Evolutionary conservation across 1,140 invertebrate genomes (phyloP), one percentile per base, ranked within the genome.

Genomic region (Tigriopus japonicus): DNA sequence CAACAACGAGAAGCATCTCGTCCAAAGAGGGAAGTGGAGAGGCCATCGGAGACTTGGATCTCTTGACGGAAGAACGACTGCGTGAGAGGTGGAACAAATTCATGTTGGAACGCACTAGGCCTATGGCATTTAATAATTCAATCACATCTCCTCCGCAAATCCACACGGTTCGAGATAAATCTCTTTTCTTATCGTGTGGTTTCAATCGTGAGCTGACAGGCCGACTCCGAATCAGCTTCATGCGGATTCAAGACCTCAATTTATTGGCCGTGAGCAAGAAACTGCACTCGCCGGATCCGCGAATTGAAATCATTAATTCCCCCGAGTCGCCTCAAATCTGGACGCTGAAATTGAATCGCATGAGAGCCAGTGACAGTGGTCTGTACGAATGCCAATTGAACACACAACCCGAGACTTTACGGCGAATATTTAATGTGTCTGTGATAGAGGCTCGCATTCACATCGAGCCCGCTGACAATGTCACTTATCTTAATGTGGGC

Each of bases 201-300:
- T 49, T 49, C 45, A 17, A 15, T 6, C n/a, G 21, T 6, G n/a
- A 15, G n/a, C 45, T 49, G n/a, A 35, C 28, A 35, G n/a, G 45
- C 45, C n/a, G 45, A 21, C 45, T 17, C 21, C 45, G 21, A n/a
- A 58, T 58, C 55, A 58, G 55, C 28, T 41, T 58, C 14, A 41
- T 58, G 55, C 13, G 55, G 15, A 28, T 58, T 14, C 24, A 41
- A 7, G 55, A 58, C 55, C 21, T 58, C 35, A 58, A 42, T 41
- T 41, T 58, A 28, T 41, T 58, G 17, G 24, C 41, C 17, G 55
- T 58, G n/a, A 41, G 40, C 17, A 42, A 42, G 42, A 41, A 17
- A 15, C 24, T 40, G n/a, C 55, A 58, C 28, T 41, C 55, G 6
- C 23, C 10, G 24, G 55, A 58, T 42, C 55, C 24, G 15, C 55